A percentile compares a stretch with the other conserved stretches of the same genome.
Evolutionary conservation across 2,888 invertebrate genomes (phyloP).

Genomic region (Eupithecia tripunctaria): DNA sequence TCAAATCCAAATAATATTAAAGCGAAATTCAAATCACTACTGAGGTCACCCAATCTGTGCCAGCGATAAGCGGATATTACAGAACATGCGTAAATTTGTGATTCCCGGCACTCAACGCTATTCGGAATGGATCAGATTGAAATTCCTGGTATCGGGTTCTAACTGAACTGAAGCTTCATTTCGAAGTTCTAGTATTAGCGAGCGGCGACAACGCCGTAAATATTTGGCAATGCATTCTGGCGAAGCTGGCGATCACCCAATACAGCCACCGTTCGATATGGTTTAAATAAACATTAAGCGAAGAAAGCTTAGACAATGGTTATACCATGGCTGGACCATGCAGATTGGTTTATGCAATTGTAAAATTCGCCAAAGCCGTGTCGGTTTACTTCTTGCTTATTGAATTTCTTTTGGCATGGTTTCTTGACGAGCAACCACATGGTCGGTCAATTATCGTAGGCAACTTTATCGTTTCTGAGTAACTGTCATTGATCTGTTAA

Average conservation of each 20-base stretch:
- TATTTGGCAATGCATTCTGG: conserved; percentile 76
- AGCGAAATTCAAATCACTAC: conserved; percentile 30
- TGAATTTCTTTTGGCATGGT: conserved; percentile 60
- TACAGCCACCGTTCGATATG: conserved; percentile 58
- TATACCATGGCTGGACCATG: conserved; percentile 26
- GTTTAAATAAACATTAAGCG: conserved; percentile 52
- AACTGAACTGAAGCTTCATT: conserved; percentile 58
- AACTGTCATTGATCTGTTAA: background rate
- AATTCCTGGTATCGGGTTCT: conserved; percentile 52
- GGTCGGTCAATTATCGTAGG: conserved; percentile 42
- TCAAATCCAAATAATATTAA: background rate
- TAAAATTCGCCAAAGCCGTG: conserved; percentile 40
- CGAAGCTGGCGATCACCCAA: conserved; percentile 70
- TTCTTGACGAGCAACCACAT: conserved; percentile 51
- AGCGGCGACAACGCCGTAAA: conserved; percentile 65
- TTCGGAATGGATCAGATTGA: conserved; percentile 44
- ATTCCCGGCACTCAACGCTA: conserved; percentile 45
- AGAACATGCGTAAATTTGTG: conserved; percentile 38
- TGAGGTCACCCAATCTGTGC: conserved; percentile 29
- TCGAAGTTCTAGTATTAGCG: conserved; percentile 56
- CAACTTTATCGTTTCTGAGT: conserved; percentile 53
- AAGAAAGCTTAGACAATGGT: conserved; percentile 42
- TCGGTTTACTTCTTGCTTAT: conserved; percentile 54
- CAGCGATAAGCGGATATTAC: conserved; percentile 41
- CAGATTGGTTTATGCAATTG: conserved; percentile 36